Conservation (phyloP, 2,888 invertebrate species). For the Rhamphomyia laevipes region DNA sequence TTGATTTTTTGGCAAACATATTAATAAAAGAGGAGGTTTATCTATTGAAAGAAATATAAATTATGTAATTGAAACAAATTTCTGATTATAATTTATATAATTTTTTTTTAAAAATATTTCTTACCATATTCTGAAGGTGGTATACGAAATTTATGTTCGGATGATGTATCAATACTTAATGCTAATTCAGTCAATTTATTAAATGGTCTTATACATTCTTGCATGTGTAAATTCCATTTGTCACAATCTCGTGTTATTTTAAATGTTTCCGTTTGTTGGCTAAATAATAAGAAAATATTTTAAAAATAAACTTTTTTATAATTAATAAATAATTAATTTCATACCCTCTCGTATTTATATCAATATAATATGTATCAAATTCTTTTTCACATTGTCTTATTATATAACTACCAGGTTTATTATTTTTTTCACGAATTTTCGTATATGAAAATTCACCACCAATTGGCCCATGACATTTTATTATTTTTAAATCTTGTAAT, state of each 20-base stretch:
- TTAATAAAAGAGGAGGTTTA: constrained; percentile 30
- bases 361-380: constrained; percentile 70
- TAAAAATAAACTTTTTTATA: not conserved
- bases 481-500: constrained; percentile 52
- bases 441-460: constrained; percentile 76
- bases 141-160: constrained; percentile 41
- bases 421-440: constrained; percentile 68
- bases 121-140: constrained; percentile 81
- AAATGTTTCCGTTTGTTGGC: constrained; percentile 52
- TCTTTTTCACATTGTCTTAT: constrained; percentile 69
- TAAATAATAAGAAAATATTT: not conserved
- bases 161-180: constrained; percentile 27
- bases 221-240: constrained; percentile 29
- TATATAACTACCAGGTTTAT: constrained; percentile 67
- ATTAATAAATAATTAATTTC: constrained; percentile 7
- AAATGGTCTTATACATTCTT: constrained; percentile 22
- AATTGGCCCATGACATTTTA: constrained; percentile 83
- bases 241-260: constrained; percentile 39
- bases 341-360: constrained; percentile 66
- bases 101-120: constrained; percentile 8
- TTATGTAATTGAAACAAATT: not conserved
- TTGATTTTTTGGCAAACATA: constrained; percentile 34
- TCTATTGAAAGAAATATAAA: constrained; percentile 17
- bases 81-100: not conserved
- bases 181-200: constrained; percentile 29